These are phyloP conservation scores for Perdita meconis DNA, from an alignment of 2,888 invertebrate species.

Conservation along the genomic window DNA sequence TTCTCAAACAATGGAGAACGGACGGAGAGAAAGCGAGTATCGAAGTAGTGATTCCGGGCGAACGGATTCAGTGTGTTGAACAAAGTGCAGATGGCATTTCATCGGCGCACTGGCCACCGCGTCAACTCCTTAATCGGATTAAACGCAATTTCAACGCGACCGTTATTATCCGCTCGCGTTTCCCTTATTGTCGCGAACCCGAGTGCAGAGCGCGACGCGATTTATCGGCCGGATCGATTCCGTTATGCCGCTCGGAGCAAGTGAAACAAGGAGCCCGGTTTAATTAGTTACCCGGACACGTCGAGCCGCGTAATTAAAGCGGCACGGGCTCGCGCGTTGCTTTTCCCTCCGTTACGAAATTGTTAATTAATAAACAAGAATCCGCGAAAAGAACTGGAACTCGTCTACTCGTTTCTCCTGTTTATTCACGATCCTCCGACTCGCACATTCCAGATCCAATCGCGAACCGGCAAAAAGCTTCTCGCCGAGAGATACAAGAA, in stretches of 20 bases:
- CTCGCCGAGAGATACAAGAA: not conserved
- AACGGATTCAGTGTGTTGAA: slow-evolving; percentile 22
- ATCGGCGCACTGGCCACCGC: slow-evolving; percentile 30
- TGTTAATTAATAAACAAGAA: slow-evolving; percentile 1
- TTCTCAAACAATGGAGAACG: not conserved
- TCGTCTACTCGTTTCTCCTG: too few relatives aligned
- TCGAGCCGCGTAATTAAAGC: slow-evolving; percentile 49
- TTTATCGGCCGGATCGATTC: slow-evolving; percentile 50
- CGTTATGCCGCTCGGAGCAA: slow-evolving; percentile 25
- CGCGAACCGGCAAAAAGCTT: accelerated
- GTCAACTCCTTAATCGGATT: slow-evolving; percentile 61
- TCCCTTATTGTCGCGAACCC: slow-evolving; percentile 39
- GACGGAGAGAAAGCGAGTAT: not conserved
- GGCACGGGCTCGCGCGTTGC: not conserved
- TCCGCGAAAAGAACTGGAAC: not conserved
- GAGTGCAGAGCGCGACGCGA: slow-evolving; percentile 24
- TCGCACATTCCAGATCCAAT: too few relatives aligned
- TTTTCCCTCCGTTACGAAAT: not conserved
- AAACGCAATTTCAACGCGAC: slow-evolving; percentile 51
- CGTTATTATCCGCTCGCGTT: slow-evolving; percentile 50
- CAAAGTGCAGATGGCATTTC: slow-evolving; percentile 42
- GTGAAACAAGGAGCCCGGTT: slow-evolving; percentile 52
- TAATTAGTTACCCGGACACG: slow-evolving; percentile 50
- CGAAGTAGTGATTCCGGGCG: not conserved
- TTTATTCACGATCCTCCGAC: too few relatives aligned